Evolutionary conservation across 1,140 invertebrate genomes (phyloP).

Genomic region (Tetranychus urticae): DNA sequence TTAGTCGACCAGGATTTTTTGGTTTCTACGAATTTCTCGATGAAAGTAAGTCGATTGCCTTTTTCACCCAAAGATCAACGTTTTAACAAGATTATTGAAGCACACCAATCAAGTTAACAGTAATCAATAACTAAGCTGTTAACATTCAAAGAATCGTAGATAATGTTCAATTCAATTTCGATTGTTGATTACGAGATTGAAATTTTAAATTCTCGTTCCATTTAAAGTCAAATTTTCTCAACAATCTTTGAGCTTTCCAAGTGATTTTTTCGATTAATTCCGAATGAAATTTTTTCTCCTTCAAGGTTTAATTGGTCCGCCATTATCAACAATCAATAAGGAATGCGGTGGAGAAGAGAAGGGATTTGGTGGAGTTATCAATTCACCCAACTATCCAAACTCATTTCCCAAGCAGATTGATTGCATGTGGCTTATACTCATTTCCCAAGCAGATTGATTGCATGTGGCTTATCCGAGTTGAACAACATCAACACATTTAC

Average conservation of each 20-base stretch:
- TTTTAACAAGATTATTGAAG: background rate
- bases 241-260: too few relatives aligned
- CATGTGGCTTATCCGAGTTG: constrained; percentile 23
- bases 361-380: constrained; percentile 22
- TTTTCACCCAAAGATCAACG: background rate
- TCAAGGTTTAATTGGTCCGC: constrained; percentile 12
- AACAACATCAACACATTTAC: constrained; percentile 19
- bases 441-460: constrained; percentile 21
- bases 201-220: too few relatives aligned
- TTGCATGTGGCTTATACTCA: constrained; percentile 24
- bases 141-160: background rate
- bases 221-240: too few relatives aligned
- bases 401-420: constrained; percentile 20
- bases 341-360: constrained; percentile 19
- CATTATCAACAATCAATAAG: constrained; percentile 14
- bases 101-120: background rate
- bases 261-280: too few relatives aligned
- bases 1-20: constrained; percentile 17
- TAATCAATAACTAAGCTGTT: background rate
- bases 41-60: constrained; percentile 16
- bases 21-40: constrained; percentile 19
- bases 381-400: constrained; percentile 22
- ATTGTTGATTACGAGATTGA: too few relatives aligned
- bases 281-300: background rate
- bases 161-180: too few relatives aligned